Percentiles rank a stretch among this genome's conserved stretches.
Conservation (phyloP, 2,888 invertebrate species). For the Heliothis peltigera region DNA sequence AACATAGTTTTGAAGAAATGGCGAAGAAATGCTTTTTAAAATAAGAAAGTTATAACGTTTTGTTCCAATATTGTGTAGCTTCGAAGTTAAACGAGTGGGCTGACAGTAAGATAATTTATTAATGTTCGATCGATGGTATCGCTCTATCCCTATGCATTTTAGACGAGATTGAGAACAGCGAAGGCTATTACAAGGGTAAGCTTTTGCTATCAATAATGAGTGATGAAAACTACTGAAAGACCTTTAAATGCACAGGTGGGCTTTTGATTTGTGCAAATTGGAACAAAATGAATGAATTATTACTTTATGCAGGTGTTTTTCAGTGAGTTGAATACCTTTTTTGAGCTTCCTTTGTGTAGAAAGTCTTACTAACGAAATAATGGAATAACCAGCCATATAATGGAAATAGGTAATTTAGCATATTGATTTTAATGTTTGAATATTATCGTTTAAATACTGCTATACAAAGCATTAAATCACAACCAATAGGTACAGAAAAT, state of each 20-base stretch:
- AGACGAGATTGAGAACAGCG: slow-evolving; percentile 28
- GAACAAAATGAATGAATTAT: neutral
- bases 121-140: slow-evolving; percentile 36
- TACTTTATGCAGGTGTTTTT: slow-evolving; percentile 5
- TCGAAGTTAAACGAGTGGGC: slow-evolving; percentile 12
- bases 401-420: too few species aligned
- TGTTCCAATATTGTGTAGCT: slow-evolving; percentile 20
- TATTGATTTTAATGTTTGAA: slow-evolving; percentile 4
- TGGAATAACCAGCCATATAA: neutral
- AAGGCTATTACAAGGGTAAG: slow-evolving; percentile 10
- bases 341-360: neutral
- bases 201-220: slow-evolving; percentile 19
- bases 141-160: slow-evolving; percentile 41
- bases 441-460: slow-evolving; percentile 20
- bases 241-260: slow-evolving; percentile 22
- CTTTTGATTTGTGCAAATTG: slow-evolving; percentile 5
- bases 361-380: neutral
- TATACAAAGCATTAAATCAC: slow-evolving; percentile 25
- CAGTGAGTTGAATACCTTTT: neutral
- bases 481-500: slow-evolving; percentile 11
- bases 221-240: slow-evolving; percentile 15
- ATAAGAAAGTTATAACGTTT: slow-evolving; percentile 9
- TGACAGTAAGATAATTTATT: slow-evolving; percentile 42
- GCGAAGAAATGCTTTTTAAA: slow-evolving; percentile 18
- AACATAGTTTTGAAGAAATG: slow-evolving; percentile 29